Percentiles rank a stretch among this genome's conserved stretches.
Conservation (phyloP, 2,797 vertebrate genomes). For the Microctenopoma lineatum region DNA sequence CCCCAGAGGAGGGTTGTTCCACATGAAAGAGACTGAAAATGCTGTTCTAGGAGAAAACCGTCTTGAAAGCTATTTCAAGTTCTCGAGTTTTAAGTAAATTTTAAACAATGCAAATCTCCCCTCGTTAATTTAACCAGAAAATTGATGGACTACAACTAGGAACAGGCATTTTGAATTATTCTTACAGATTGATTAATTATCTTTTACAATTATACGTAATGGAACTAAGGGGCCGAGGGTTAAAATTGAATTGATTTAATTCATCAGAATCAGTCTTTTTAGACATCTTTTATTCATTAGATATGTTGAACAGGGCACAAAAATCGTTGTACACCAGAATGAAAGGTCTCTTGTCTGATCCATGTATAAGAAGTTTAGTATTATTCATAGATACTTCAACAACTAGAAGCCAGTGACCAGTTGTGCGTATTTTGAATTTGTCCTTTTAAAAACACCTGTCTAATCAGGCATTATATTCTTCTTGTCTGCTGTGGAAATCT, state of each 20-base stretch:
- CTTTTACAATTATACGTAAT: constrained; percentile 7
- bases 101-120: constrained; percentile 42
- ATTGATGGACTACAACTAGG: constrained; percentile 29
- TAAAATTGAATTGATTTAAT: neutral
- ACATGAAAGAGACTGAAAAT: constrained; percentile 69
- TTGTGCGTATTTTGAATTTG: neutral
- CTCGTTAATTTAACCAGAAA: constrained; percentile 37
- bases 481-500: neutral
- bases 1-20: constrained; percentile 73
- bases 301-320: constrained; percentile 3
- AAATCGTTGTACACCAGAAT: neutral
- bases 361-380: neutral
- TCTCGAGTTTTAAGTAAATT: constrained; percentile 56
- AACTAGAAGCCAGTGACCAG: neutral
- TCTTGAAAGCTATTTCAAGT: constrained; percentile 50
- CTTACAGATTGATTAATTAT: constrained; percentile 3
- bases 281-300: neutral
- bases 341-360: constrained; percentile 8
- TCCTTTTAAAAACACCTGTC: neutral
- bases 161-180: constrained; percentile 2
- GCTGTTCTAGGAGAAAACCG: constrained; percentile 52
- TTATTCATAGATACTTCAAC: neutral
- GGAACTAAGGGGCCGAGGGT: neutral
- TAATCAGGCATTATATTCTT: neutral
- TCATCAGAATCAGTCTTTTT: neutral